Evolutionary conservation across 2,888 invertebrate genomes (phyloP), one percentile per base, ranked within the genome.

Genomic region (Latrodectus elegans): DNA sequence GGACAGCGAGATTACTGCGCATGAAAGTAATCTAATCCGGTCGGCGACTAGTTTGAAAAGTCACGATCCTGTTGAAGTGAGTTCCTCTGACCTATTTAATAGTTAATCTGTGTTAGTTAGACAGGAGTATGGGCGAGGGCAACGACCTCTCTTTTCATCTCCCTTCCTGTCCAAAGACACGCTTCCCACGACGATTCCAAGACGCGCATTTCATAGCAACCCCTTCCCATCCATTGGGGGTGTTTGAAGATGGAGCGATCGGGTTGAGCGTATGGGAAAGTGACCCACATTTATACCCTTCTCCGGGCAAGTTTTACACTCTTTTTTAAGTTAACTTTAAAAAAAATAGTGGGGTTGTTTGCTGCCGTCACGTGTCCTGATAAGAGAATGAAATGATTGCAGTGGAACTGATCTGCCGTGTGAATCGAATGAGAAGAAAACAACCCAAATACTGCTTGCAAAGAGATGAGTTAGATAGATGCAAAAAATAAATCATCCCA

Each of bases 81-180:
- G 60, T 60, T 60, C 60, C n/a, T 60, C 60, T 60, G 60, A 60
- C 60, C 60, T 60, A 60, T 4, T 15, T 60, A 60, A 60, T 60
- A 60, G 60, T 60, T 60, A 15, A 60, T 60, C 60, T 60, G 12
- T n/a, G n/a, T 60, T 60, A 60, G 60, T 60, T 60, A 60, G 60
- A 60, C 4, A 60, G 60, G 53, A 73, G 73, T 73, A 17, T 22
- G 52, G 22, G 22, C 11, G 14, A 52, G 15, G 17, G 52, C 73
- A 52, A 14, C 12, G 52, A 73, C 73, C 52, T 73, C 17, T 72
- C 22, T 73, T 52, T 60, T 60, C 10, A 60, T 60, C 60, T 60
- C 60, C 60, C n/a, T 60, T 11, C n/a, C 11, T 60, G 8, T 60
- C 12, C 38, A 38, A 38, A 38, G 38, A 38, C 6, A 38, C 6